Conservation (phyloP, 2,113 vertebrate genomes). For the Leucopsar rothschildi region DNA sequence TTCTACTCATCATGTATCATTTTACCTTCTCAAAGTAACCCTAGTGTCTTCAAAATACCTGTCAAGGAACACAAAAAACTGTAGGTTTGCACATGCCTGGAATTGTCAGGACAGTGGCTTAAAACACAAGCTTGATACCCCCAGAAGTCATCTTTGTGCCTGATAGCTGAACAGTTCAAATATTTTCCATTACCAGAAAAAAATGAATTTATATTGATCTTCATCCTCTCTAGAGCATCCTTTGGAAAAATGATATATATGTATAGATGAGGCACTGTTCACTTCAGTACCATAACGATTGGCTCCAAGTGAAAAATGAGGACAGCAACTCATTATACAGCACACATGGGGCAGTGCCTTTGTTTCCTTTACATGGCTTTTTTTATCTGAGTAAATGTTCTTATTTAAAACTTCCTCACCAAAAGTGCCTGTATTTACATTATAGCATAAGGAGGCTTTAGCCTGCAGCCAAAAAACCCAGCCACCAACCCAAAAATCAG, state of each 20-base stretch:
- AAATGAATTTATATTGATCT: constrained; percentile 75
- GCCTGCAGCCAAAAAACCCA: neutral
- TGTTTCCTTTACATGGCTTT: constrained; percentile 42
- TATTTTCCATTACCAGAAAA: constrained; percentile 66
- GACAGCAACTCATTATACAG: constrained; percentile 52
- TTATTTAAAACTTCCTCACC: constrained; percentile 59
- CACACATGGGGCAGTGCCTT: constrained; percentile 28
- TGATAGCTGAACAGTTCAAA: constrained; percentile 42
- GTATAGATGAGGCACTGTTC: constrained; percentile 64
- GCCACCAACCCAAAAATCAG: neutral
- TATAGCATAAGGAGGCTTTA: neutral
- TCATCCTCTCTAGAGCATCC: constrained; percentile 65
- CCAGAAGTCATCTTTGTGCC: constrained; percentile 16
- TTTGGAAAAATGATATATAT: constrained; percentile 72
- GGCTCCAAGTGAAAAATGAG: constrained; percentile 70
- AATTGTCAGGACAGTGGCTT: neutral
- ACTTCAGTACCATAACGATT: constrained; percentile 58
- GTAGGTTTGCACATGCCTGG: neutral
- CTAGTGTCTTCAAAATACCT: constrained; percentile 3
- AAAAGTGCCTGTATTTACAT: neutral
- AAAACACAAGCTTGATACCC: neutral
- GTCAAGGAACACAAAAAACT: neutral
- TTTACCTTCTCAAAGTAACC: constrained; percentile 2
- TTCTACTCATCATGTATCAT: neutral
- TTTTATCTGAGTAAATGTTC: neutral